These are phyloP conservation scores for Drosophila kambysellisi DNA, from an alignment of 2,888 invertebrate species.

Conservation along the genomic window DNA sequence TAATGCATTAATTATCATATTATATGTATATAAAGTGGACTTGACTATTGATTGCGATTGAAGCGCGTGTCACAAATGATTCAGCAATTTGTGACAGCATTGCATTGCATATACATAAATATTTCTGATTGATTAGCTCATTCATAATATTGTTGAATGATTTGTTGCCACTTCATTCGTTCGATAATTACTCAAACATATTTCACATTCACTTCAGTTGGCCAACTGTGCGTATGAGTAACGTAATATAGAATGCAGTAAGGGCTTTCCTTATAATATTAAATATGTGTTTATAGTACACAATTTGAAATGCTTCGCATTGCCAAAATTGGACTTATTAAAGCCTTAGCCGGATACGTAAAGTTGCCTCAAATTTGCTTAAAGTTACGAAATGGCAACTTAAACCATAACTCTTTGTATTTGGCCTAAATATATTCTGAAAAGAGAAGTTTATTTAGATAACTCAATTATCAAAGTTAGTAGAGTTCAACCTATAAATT, in stretches of 20 bases:
- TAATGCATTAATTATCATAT: constrained; percentile 40
- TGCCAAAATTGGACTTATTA: not conserved
- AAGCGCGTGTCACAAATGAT: constrained; percentile 1
- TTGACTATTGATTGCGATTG: constrained; percentile 9
- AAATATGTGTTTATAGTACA: not conserved
- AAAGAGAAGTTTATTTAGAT: not conserved
- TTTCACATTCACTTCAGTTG: constrained; percentile 12
- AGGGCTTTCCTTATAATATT: not conserved
- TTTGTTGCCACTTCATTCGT: constrained; percentile 14
- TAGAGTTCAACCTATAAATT: not conserved
- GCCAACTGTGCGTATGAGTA: constrained; percentile 43
- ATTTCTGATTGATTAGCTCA: constrained; percentile 28
- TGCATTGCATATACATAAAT: not conserved
- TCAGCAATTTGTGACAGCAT: not conserved
- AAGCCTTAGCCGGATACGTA: not conserved
- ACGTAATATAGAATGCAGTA: not conserved
- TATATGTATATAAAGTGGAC: constrained; percentile 20
- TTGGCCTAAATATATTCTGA: not conserved
- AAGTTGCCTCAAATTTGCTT: not conserved
- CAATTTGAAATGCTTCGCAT: not conserved
- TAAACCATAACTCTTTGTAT: too few relatives aligned
- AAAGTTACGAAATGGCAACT: not conserved
- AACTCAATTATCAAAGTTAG: not conserved
- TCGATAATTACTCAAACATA: constrained; percentile 20
- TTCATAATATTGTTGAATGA: constrained; percentile 18